Base-by-base conservation (phyloP, 2,797 vertebrate species). In the Syngnathus rostellatus region DNA sequence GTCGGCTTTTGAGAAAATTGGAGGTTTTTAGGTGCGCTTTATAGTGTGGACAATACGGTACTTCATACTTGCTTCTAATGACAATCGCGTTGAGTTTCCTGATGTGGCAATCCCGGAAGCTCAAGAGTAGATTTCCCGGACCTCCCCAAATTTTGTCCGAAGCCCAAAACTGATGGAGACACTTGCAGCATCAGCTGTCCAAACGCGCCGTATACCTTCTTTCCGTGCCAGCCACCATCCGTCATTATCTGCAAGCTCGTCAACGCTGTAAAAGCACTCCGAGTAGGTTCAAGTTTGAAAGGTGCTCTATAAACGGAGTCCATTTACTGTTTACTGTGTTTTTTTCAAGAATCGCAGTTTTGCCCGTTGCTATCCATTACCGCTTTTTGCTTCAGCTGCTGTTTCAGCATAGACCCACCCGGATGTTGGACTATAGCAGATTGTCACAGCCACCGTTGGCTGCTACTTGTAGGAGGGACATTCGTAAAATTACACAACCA, bases 381-480 rank as follows among this genome's bases (percentile, higher is more conserved):
- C 12, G 9, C 19, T 51, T 38, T 57, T 67, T 66, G 61, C 67
- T 74, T 53, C 64, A 61, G 74, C 75, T 71, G 74, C 72, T 45
- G 63, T 63, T 77, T 77, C 73, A 31, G 59, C 59, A 43, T 12
- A 14, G n/a, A 69, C 78, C 67, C 74, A 81, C 72, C 76, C 78
- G 67, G 66, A 73, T n/a, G 41, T 58, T 76, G 17, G 55, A 55
- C 68, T 76, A 65, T 67, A 60, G 68, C 71, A 68, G 69, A 72
- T 67, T 66, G 71, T 76, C 66, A 65, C 65, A 62, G 72, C 60
- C 68, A 37, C 58, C 80, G 54, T 85, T 88, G 80, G 87, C 83
- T 74, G 77, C 80, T 81, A 68, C 85, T 85, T 84, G 77, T 75
- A 75, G 72, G 66, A 76, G 77, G 75, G 75, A 86, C 84, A 89